phyloP scores from a whole-genome alignment of 2,113 vertebrate genomes.

The Camelus bactrianus region DNA sequence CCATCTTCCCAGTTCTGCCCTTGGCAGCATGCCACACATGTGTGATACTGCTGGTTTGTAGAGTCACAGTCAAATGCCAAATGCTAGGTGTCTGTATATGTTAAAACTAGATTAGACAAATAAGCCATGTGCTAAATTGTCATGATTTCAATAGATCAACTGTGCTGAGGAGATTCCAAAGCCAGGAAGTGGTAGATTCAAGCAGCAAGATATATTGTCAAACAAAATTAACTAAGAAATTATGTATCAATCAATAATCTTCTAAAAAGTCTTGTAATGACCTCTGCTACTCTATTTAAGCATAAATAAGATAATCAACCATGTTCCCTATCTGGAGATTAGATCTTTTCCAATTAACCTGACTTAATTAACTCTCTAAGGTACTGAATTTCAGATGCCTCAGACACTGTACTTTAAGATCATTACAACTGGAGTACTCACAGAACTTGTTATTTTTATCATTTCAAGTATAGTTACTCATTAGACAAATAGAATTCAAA shows the following conservation, averaged over 20 bases:
- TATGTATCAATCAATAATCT: slow-evolving; percentile 84
- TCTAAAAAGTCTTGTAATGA: slow-evolving; percentile 84
- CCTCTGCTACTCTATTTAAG: slow-evolving; percentile 83
- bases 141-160: slow-evolving; percentile 48
- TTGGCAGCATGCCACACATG: neutral
- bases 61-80: slow-evolving; percentile 33
- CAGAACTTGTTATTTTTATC: slow-evolving; percentile 80
- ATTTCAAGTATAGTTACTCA: slow-evolving; percentile 81
- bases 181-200: slow-evolving; percentile 59
- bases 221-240: slow-evolving; percentile 87
- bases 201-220: slow-evolving; percentile 77
- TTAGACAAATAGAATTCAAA: slow-evolving; percentile 74
- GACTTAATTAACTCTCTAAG: slow-evolving; percentile 88
- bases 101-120: slow-evolving; percentile 60
- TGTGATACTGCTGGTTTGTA: neutral
- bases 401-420: slow-evolving; percentile 74
- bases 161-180: slow-evolving; percentile 55
- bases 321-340: slow-evolving; percentile 84
- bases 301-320: slow-evolving; percentile 85
- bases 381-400: slow-evolving; percentile 85
- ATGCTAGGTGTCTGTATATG: neutral
- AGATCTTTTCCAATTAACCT: slow-evolving; percentile 88
- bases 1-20: neutral
- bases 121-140: slow-evolving; percentile 16
- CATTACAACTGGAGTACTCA: slow-evolving; percentile 72